Evolutionary conservation across 2,113 vertebrate genomes (phyloP), one percentile per base, ranked within the genome.

Genomic region (Rattus rattus): DNA sequence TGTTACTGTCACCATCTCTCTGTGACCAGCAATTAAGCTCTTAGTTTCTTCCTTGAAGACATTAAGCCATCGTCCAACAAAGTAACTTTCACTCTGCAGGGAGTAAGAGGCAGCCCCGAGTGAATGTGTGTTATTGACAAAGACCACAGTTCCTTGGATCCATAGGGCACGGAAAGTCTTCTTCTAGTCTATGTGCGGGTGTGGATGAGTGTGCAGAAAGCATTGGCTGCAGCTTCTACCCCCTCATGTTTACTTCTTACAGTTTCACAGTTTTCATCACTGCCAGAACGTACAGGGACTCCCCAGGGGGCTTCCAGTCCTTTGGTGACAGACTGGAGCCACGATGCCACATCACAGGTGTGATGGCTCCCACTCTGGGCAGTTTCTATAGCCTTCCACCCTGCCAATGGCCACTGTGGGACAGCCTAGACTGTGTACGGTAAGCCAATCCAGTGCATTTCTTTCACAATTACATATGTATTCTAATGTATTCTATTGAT

Each of bases 61-160:
- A 70, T 94, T 26, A 86, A 91, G 65, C 77, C 47, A 69, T 1
- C 67, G 94, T 92, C 56, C 90, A 69, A 52, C 81, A 94, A 84
- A 70, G 19, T 89, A 65, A 49, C 47, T 79, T 4, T 22, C 79
- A 56, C 26, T 86, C 26, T 13, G 3, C 1, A 1, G 12, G 56
- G n/a, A 43, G 36, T n/a, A 56, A 56, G 12, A 61, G 36, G 54
- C 12, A 61, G n/a, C 22, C 79, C 56, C 1, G 36, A 59, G 54
- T 63, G 22, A 39, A 43, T 84, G 80, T 9, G 36, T 43, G n/a
- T 43, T 59, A 39, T 39, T 61, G 56, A 61, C 80, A 61, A 61
- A 61, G 56, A 61, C 22, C 7, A 20, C 54, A n/a, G 24, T 83
- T 59, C 22, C 56, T 61, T 1, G 19, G 80, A 61, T n/a, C n/a